Base-by-base conservation (phyloP, 2,888 invertebrate genomes). In the Calameuta pallipes region DNA sequence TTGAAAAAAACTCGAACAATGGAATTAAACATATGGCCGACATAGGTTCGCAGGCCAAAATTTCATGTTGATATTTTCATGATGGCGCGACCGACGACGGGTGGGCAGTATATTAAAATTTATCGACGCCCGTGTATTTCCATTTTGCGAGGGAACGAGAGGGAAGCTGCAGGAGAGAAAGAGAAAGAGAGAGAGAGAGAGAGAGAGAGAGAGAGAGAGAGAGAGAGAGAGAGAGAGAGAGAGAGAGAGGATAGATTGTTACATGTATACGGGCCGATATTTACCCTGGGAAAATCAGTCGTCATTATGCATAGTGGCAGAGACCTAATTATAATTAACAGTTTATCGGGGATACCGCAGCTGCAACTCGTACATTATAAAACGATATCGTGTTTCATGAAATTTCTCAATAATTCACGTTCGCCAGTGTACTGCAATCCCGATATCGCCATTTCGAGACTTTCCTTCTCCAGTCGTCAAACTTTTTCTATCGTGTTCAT, bases 281-380 rank as follows among this genome's bases (percentile, higher is more conserved):
- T 84, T 82, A 71, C 81, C 78, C 73, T 79, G 80, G 73, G 83
- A 83, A 84, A 87, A 88, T 88, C 87, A 84, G 83, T 88, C 86
- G 84, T 87, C 83, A 84, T 86, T 85, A 85, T 83, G 84, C 83
- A 75, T 78, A 80, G 82, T 83, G 84, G 83, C 82, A 81, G 81
- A 74, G 76, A 76, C 81, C 82, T 85, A 85, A 88, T 87, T 87
- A 85, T 85, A 87, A 89, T 87, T 87, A 87, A 87, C 87, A 85
- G 87, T 86, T 87, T 85, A 85, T 85, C 79, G 82, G 75, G 79
- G 79, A 75, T 76, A 79, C 78, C 78, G 79, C 71, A 70, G 34
- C 78, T 78, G 75, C 80, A 80, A 80, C 11, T 78, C 75, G 75
- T 15, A 68, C 56, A 68, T 71, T 71, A 75, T 77, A 80, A 81